phyloP scores from a whole-genome alignment of 2,888 invertebrate genomes.

The Uropetala carovei region DNA sequence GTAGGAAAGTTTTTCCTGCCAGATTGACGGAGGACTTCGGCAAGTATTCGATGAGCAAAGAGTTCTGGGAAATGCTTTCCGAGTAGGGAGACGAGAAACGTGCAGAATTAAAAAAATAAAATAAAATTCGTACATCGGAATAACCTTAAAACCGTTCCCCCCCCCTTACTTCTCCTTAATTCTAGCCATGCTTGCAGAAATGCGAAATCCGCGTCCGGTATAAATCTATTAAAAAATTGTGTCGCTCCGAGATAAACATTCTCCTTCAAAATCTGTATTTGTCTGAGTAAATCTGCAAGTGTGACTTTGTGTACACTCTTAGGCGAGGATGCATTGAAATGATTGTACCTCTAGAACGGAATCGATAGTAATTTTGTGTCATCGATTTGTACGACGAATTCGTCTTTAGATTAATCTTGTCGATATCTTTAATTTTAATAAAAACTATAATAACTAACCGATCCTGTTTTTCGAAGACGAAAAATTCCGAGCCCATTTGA shows the following conservation, averaged over 20 bases:
- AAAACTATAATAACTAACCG: no score
- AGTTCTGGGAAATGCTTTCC: neutral
- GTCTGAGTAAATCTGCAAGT: no score
- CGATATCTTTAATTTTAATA: no score
- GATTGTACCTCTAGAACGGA: no score
- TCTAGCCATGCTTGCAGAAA: neutral
- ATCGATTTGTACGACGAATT: no score
- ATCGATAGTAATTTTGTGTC: no score
- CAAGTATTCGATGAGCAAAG: conserved; percentile 19
- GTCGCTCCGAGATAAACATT: neutral
- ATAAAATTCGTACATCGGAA: neutral
- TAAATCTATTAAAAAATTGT: neutral
- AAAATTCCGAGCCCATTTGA: no score
- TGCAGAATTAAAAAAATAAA: neutral
- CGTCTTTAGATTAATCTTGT: no score
- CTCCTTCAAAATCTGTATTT: neutral
- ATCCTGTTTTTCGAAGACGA: no score
- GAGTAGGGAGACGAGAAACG: neutral
- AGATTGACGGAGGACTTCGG: neutral
- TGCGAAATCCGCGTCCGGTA: neutral
- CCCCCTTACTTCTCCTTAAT: neutral
- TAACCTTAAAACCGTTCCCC: neutral
- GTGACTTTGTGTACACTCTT: no score
- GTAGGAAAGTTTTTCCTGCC: neutral
- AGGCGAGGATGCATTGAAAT: no score